Conservation (phyloP, 2,113 vertebrate genomes). For the Cephalopterus ornatus region DNA sequence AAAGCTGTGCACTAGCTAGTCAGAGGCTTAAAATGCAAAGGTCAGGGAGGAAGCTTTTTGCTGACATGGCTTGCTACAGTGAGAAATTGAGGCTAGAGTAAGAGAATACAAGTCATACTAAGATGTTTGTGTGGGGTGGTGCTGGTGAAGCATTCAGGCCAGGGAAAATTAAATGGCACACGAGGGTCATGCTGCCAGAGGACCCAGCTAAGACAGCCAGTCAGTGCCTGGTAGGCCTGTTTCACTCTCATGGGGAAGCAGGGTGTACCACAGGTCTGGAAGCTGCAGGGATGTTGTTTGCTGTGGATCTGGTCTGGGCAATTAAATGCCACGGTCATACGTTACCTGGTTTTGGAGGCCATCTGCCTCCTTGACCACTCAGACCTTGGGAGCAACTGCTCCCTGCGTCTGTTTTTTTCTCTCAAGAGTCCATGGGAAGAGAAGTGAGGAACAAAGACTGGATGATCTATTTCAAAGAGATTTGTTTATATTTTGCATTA, state of each 20-base stretch:
- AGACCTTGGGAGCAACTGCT: fast-evolving
- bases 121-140: background rate
- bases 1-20: background rate
- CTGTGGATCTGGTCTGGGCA: background rate
- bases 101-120: background rate
- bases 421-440: background rate
- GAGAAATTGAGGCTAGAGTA: background rate
- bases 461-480: background rate
- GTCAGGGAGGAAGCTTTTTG: background rate
- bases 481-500: background rate
- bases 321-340: fast-evolving
- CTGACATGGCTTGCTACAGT: background rate
- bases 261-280: background rate
- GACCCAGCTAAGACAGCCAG: background rate
- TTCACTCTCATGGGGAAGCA: background rate
- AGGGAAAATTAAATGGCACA: background rate
- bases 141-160: background rate
- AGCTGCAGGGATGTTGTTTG: background rate
- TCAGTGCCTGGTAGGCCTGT: background rate
- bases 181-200: background rate
- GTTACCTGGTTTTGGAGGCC: background rate
- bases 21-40: background rate
- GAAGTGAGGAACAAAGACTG: background rate
- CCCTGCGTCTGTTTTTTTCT: background rate
- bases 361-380: background rate